Base-by-base conservation (phyloP, 2,113 vertebrate species). In the Pseudorasbora parva region DNA sequence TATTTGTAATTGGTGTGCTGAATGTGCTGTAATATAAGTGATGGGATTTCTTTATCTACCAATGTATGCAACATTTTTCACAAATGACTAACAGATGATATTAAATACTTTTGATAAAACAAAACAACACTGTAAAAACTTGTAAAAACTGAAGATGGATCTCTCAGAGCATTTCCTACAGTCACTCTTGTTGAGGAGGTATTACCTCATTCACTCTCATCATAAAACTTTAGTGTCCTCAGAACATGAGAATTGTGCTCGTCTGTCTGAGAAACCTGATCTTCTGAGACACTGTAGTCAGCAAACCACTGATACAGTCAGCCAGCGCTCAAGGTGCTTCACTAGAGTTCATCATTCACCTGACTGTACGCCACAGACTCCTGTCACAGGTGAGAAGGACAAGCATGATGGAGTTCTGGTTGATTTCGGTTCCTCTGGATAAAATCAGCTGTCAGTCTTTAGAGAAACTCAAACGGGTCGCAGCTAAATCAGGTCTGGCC, bases 341-440 rank as follows among this genome's bases (percentile, higher is more conserved):
- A 37, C 27, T 76, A 14, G 73, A n/a, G 6, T 37, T 76, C 21
- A 57, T 76, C 12, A 37, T n/a, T 15, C 1, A 2, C 6, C 10
- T 41, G 8, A 1, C 21, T 76, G 30, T 14, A 37, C 21, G 49
- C n/a, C 25, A 11, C 49, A 54, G 25, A 54, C 72, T 75, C 17
- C 49, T 54, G 73, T 75, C 73, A 76, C 73, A 73, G 68, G 75
- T 78, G 54, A 51, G 41, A n/a, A 84, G 86, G 80, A 87, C 37
- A 85, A 76, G 88, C 82, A 98, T 97, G 97, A 93, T 94, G 0
- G 97, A 99, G 88, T 95, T 98, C 87, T 98, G 96, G 97, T 88
- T 99, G 81, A 97, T 99, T 91, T 97, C 97, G 17, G 95, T 97
- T 74, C 98, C 98, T 0, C 94, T 97, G 75, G 97, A 99, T 90